Base-by-base conservation (phyloP, 92 coral and sea anemone species). In the Muricea muricata region DNA sequence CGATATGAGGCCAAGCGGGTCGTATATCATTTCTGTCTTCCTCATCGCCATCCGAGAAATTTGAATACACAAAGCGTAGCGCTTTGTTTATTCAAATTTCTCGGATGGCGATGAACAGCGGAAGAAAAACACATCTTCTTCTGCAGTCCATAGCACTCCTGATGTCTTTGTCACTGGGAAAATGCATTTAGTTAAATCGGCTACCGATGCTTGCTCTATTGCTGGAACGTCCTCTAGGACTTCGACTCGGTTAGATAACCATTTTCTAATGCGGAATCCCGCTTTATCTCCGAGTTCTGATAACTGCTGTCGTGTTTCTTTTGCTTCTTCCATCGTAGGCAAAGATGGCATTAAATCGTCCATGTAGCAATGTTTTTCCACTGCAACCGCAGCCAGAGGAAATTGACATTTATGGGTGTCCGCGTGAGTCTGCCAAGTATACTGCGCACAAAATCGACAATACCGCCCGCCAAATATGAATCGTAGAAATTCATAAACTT, bases 371-470 rank as follows among this genome's bases (percentile, higher is more conserved):
- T 86, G 67, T 11, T 70, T 70, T 6, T 55, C 50, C 15, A 79
- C 75, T 0, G 77, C 86, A 29, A 78, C 58, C 52, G 91, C 88
- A 39, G 89, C 91, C 68, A 83, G 29, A n/a, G 91, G 90, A 47
- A 76, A 87, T 81, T 83, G 89, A 25, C 29, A 34, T 72, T 80
- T 80, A 61, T 80, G 72, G 33, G 20, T 75, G 31, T 85, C 84
- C 1, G 90, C 85, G 32, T 89, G 92, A 20, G 9, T 31, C 25
- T 87, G 87, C 91, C 84, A 82, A 18, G 55, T 33, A 85, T 41
- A 87, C 84, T 87, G 91, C 7, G 84, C 91, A 37, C 87, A 87
- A 88, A 88, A 82, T 33, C 81, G 91, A 60, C 79, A 76, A 76
- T 88, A 83, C 45, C 91, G 83, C 15, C 84, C 81, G 33, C 88